Evolutionary conservation across 2,113 vertebrate genomes (phyloP).

Genomic region (Nesoenas mayeri): DNA sequence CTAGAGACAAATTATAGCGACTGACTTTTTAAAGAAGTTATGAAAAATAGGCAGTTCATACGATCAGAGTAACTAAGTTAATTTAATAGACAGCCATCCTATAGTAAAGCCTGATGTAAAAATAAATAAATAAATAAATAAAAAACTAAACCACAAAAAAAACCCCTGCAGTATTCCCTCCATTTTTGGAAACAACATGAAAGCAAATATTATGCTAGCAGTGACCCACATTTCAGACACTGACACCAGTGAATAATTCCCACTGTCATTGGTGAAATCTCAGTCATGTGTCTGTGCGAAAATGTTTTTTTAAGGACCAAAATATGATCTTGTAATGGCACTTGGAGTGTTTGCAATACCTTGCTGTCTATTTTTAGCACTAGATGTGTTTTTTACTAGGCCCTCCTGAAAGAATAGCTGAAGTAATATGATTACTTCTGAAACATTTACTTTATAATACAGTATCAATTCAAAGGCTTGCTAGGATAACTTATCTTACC

Average conservation of each 20-base stretch:
- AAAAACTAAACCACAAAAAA: too few species aligned
- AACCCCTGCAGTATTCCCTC: background rate
- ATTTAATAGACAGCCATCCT: background rate
- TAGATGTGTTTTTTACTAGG: background rate
- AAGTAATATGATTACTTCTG: background rate
- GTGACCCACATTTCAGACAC: background rate
- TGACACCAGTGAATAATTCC: background rate
- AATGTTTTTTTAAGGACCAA: background rate
- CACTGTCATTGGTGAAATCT: background rate
- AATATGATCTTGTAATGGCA: background rate
- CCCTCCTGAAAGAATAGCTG: background rate
- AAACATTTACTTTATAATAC: background rate
- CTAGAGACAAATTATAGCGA: background rate
- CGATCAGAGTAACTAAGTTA: background rate
- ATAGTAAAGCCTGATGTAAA: background rate
- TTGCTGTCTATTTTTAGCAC: background rate
- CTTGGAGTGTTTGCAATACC: background rate
- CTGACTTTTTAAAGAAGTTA: background rate
- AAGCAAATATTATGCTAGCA: background rate
- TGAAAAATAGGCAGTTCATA: background rate
- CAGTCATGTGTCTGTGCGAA: background rate
- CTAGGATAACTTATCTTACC: background rate
- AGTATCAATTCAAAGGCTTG: background rate
- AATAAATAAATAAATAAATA: too few species aligned
- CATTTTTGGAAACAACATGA: background rate